Evolutionary conservation across 2,888 invertebrate species (phyloP), one percentile per base, ranked within the genome.

Genomic region (Muschampia plurimacula): DNA sequence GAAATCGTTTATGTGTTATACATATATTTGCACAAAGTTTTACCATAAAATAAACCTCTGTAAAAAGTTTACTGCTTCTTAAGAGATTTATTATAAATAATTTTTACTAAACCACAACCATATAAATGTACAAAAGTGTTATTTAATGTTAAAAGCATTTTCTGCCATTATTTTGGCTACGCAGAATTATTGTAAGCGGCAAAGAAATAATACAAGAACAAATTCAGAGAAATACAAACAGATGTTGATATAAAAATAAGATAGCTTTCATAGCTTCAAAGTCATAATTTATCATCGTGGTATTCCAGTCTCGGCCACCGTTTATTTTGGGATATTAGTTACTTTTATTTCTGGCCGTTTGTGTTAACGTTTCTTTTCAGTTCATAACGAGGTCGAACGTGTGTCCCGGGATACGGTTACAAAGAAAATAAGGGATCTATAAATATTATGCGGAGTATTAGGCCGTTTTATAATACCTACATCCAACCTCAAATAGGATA

Each of bases 311-410:
- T n/a, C 52, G 52, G 15, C 52, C 15, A 13, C n/a, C 52, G 15
- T 52, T 52, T 52, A 52, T 52, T 52, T 52, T 52, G 52, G 52
- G 15, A 52, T 52, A 52, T 52, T 52, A 52, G 52, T 52, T 15
- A 52, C 15, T 49, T 52, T 52, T 52, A 52, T 52, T 52, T 52
- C 15, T n/a, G 52, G n/a, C n/a, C 52, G 52, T 3, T 52, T 52
- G 2, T 52, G 8, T 49, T 49, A 49, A 52, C n/a, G 52, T 52
- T 52, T 15, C 52, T n/a, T 52, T 49, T 49, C 49, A 49, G 49
- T 15, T 49, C n/a, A 49, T 49, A 49, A 49, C 49, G 49, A n/a
- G 49, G 49, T 49, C 49, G 49, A 46, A 13, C 46, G 12, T 46
- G 46, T 46, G 46, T 13, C 46, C 39, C 39, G 39, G 2, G 39